Evolutionary conservation across 2,888 invertebrate genomes (phyloP).

Genomic region (Invenusta paracnida): DNA sequence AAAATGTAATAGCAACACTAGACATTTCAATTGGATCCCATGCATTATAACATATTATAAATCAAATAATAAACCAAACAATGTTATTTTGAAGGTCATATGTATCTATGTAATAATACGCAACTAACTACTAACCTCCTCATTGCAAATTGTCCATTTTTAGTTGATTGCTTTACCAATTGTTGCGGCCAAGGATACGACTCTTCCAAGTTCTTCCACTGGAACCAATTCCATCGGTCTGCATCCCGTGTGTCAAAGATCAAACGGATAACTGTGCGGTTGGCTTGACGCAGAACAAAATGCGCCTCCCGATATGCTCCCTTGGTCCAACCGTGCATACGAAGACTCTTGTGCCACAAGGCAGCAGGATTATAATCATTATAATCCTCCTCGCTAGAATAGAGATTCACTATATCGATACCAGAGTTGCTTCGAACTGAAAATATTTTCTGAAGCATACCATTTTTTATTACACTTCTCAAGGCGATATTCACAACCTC

Average conservation of each 20-base stretch:
- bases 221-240: conserved; percentile 11
- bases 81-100: no score
- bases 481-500: neutral
- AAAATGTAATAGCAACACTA: no score
- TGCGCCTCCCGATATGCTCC: neutral
- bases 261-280: neutral
- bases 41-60: no score
- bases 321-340: neutral
- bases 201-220: neutral
- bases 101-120: no score
- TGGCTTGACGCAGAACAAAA: neutral
- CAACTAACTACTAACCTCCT: neutral
- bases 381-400: neutral
- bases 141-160: neutral
- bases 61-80: no score
- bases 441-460: neutral
- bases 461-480: neutral
- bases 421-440: neutral
- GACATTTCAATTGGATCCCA: no score
- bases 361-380: neutral
- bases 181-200: neutral
- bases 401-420: neutral
- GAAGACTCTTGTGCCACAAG: neutral
- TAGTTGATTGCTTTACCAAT: neutral
- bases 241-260: neutral